Evolutionary conservation across 2,888 invertebrate species (phyloP), one percentile per base, ranked within the genome.

Genomic region (Mesorhabditis sp.): DNA sequence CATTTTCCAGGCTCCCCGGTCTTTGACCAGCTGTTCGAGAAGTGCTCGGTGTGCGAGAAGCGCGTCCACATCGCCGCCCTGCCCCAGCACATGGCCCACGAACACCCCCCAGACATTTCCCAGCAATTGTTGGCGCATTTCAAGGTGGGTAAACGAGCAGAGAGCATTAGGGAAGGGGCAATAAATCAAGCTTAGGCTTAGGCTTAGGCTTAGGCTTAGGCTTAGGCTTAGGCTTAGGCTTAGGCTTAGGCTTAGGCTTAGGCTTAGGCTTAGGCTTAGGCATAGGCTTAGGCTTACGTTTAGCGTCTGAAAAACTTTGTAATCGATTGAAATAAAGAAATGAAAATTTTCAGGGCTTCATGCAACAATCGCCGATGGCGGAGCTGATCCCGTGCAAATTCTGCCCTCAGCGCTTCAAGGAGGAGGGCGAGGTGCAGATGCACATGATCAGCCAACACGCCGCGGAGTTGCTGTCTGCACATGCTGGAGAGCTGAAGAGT

Each of bases 11-110:
- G 28, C 28, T 28, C 28, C 28, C 28, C 28, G 28, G 28, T 28
- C 28, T 28, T 28, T 28, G 28, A 28, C 28, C 28, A 28, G 28
- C 58, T 50, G 10, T 50, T 72, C 5, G 75, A 75, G 28, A 78
- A 78, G 62, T 78, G 78, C 62, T 65, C 66, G 6, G 65, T 74
- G 62, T 78, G 78, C 58, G 76, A 78, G 10, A 72, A 73, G 45
- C 45, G 74, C 50, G 64, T 78, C 4, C 61, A 74, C 4, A 62
- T 68, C 42, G 44, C 64, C 10, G 67, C 73, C 67, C 76, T 78
- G 68, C 43, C 66, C 45, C 10, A 68, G 13, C 78, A 78, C 64
- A 58, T 78, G 15, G 66, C 72, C 4, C 73, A 70, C 10, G 78
- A 78, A 4, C 78, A 78, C 45, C 43, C 71, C 7, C 72, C 58